phyloP scores from a whole-genome alignment of 2,113 vertebrate species.

The Cryptoleucopteryx plumbea region DNA sequence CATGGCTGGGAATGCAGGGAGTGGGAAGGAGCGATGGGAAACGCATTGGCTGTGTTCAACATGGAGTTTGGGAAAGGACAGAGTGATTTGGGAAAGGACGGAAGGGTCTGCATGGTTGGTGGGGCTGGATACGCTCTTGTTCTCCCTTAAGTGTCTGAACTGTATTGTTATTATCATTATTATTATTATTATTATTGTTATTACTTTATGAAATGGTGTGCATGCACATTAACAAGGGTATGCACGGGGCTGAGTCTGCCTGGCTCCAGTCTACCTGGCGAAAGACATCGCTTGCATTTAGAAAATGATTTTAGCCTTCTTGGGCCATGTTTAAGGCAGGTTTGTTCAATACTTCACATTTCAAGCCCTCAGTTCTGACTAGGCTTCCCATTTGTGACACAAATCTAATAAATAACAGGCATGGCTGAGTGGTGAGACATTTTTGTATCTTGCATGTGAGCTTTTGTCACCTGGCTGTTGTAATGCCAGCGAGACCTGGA shows the following conservation, averaged over 20 bases:
- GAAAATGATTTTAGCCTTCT: not conserved
- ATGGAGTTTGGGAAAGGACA: not conserved
- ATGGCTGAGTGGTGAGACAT: not conserved
- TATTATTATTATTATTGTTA: not conserved
- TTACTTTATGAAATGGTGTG: not conserved
- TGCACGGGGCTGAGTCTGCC: not conserved
- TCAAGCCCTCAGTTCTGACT: not conserved
- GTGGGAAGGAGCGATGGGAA: not conserved
- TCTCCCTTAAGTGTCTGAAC: not conserved
- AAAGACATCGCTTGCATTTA: not conserved
- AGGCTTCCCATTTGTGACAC: not conserved
- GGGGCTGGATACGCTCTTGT: not conserved
- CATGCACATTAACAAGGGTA: not conserved
- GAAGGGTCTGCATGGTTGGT: not conserved
- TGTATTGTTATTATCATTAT: not conserved
- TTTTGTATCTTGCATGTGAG: not conserved
- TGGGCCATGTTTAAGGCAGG: not conserved
- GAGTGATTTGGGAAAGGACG: not conserved
- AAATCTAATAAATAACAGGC: not conserved
- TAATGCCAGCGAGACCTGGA: not conserved
- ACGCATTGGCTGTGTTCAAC: not conserved
- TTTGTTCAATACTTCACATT: rapidly evolving
- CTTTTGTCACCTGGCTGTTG: not conserved
- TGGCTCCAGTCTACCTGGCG: not conserved
- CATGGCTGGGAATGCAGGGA: not conserved